Percentiles rank a stretch among this genome's conserved stretches.
These are phyloP conservation scores for Chamaea fasciata DNA, from an alignment of 2,113 vertebrate species.

Conservation along the genomic window DNA sequence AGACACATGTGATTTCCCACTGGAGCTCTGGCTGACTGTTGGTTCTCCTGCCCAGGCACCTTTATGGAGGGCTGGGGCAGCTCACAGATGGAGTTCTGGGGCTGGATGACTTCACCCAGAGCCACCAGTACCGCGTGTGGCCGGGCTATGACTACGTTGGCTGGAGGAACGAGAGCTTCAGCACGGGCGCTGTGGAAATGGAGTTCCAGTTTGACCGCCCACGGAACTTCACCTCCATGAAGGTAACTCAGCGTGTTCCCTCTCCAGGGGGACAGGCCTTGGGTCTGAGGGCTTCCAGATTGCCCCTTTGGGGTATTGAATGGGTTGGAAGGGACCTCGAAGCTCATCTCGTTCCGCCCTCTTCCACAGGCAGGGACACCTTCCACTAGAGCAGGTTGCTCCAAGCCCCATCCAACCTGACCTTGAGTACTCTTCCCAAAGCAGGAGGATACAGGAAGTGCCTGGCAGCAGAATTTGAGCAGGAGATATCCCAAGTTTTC, in stretches of 20 bases:
- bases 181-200: conserved; percentile 85
- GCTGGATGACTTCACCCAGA: conserved; percentile 92
- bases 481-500: neutral
- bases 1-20: rapidly evolving
- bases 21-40: neutral
- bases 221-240: conserved; percentile 96
- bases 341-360: neutral
- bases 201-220: conserved; percentile 94
- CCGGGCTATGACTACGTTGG: conserved; percentile 96
- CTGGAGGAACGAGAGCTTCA: conserved; percentile 89
- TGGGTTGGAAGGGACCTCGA: neutral
- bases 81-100: conserved; percentile 91
- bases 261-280: neutral
- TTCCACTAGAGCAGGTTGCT: neutral
- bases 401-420: neutral
- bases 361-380: neutral
- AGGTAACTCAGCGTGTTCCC: conserved; percentile 68
- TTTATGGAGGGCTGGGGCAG: conserved; percentile 89
- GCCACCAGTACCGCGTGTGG: conserved; percentile 88
- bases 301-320: neutral
- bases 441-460: neutral
- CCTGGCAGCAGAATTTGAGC: neutral
- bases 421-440: neutral
- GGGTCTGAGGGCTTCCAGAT: neutral
- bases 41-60: conserved; percentile 64